Conservation (phyloP, 2,113 vertebrate species). For the Scartelaos histophorus region DNA sequence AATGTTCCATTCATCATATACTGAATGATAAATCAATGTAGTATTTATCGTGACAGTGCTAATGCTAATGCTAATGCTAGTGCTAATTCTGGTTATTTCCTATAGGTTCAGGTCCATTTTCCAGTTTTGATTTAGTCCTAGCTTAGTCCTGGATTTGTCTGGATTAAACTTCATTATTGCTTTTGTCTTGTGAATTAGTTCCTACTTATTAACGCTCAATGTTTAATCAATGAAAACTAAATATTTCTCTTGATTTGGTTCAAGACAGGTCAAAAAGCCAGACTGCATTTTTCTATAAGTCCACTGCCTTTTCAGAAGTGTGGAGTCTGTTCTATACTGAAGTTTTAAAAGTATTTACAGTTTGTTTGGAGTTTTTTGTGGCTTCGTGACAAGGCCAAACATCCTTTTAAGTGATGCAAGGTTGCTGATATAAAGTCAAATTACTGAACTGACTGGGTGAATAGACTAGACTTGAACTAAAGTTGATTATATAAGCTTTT, state of each 20-base stretch:
- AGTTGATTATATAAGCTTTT: no score
- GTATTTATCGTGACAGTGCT: no score
- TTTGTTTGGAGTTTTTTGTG: conserved; percentile 12
- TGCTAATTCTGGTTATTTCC: no score
- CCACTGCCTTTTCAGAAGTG: background rate
- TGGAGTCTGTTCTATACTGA: conserved; percentile 7
- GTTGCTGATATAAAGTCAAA: conserved; percentile 1
- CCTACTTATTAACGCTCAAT: background rate
- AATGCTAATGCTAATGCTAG: no score
- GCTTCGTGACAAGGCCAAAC: conserved; percentile 20
- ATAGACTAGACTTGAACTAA: background rate
- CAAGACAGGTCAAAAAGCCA: conserved; percentile 17
- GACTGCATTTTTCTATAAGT: conserved; percentile 17
- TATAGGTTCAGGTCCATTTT: no score
- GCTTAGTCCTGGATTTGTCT: background rate
- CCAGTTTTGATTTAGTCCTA: background rate
- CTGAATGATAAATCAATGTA: no score
- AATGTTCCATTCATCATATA: no score
- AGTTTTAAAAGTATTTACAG: conserved; percentile 14
- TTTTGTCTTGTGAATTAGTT: background rate
- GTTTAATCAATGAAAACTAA: no score
- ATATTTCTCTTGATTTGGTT: background rate
- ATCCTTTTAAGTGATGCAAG: background rate
- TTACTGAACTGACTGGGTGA: background rate
- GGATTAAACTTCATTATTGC: background rate